phyloP scores from a whole-genome alignment of 2,888 invertebrate species.

The Hypomecis atomaria region DNA sequence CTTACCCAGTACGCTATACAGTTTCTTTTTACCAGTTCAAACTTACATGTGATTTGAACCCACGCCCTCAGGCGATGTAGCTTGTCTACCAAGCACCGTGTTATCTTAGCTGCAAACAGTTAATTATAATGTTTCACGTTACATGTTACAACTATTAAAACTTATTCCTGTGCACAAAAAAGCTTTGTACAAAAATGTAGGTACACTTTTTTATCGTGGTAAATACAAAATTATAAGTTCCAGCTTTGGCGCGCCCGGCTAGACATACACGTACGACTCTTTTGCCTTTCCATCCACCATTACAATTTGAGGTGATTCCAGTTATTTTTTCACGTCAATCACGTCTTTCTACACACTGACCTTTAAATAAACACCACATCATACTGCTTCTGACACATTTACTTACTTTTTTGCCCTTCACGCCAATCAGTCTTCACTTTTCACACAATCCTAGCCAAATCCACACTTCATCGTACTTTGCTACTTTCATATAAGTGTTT shows the following conservation, averaged over 20 bases:
- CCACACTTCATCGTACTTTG: not conserved
- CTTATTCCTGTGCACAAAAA: too few species aligned
- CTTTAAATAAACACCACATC: conserved; percentile 3
- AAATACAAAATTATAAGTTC: too few species aligned
- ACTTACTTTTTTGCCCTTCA: conserved; percentile 21
- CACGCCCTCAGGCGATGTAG: too few species aligned
- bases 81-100: too few species aligned
- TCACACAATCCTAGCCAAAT: not conserved
- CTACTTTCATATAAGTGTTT: too few species aligned
- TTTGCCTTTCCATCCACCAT: not conserved
- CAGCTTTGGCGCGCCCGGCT: too few species aligned
- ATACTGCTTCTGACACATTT: conserved; percentile 15
- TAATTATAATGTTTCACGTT: too few species aligned
- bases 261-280: not conserved
- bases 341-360: conserved; percentile 1
- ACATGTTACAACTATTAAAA: too few species aligned
- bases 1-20: too few species aligned
- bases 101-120: too few species aligned
- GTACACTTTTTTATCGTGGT: not conserved
- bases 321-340: conserved; percentile 2
- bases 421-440: conserved; percentile 16
- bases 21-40: too few species aligned
- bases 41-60: too few species aligned
- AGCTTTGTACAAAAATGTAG: not conserved
- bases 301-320: not conserved